Evolutionary conservation across 2,113 vertebrate species (phyloP).

Genomic region (Tor tambroides): DNA sequence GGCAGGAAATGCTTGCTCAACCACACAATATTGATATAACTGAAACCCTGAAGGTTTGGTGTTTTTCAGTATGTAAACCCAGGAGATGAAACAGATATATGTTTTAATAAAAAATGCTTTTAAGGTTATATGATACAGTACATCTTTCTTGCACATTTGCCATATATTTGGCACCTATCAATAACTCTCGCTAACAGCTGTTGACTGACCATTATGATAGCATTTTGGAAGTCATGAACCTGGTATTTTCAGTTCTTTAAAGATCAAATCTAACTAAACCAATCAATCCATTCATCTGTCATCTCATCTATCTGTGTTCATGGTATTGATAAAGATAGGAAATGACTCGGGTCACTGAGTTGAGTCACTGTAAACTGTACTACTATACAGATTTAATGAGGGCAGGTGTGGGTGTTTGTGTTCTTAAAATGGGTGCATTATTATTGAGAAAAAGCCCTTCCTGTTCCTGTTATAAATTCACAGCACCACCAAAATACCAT

Average conservation of each 20-base stretch:
- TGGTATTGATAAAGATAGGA: background rate
- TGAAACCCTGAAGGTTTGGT: background rate
- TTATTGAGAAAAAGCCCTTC: background rate
- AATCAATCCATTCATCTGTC: background rate
- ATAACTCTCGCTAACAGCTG: background rate
- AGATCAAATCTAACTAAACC: background rate
- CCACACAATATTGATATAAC: background rate
- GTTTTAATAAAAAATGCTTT: background rate
- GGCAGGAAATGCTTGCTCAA: background rate
- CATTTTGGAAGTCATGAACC: slow-evolving; percentile 3
- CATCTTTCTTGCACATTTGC: background rate
- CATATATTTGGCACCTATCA: background rate
- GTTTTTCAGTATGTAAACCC: background rate
- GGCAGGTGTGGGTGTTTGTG: background rate
- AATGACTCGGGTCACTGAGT: background rate
- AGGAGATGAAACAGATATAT: background rate
- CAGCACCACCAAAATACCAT: background rate
- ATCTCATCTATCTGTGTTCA: background rate
- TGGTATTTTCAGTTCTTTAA: slow-evolving; percentile 11
- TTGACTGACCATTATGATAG: background rate
- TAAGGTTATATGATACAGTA: background rate
- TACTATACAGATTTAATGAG: background rate
- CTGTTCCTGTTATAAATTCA: background rate
- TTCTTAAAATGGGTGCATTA: background rate
- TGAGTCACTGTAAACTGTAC: background rate